These are phyloP conservation scores for Brachyptera risi DNA, from an alignment of 2,888 invertebrate species.

Conservation along the genomic window DNA sequence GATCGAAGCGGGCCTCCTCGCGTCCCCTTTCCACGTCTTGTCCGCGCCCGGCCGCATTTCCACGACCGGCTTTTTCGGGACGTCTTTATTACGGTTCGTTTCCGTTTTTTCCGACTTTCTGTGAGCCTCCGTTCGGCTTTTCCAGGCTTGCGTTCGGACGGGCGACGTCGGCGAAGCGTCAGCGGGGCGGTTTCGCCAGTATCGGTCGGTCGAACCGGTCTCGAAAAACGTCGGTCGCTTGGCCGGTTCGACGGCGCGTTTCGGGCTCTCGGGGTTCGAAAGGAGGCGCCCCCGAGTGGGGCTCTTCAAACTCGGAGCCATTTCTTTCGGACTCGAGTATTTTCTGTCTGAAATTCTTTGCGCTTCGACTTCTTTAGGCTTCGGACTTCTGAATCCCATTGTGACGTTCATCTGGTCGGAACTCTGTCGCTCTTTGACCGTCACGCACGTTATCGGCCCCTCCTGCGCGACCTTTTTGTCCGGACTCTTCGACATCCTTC, in stretches of 20 bases:
- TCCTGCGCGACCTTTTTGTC: conserved; percentile 27
- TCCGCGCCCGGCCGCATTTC: neutral
- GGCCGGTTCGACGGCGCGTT: neutral
- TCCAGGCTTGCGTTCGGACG: neutral
- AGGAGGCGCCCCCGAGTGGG: neutral
- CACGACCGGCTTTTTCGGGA: neutral
- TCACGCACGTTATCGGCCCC: conserved; percentile 9
- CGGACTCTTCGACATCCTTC: conserved; percentile 30
- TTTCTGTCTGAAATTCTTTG: neutral
- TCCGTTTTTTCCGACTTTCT: conserved; percentile 4
- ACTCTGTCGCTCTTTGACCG: conserved; percentile 24
- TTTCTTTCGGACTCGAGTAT: neutral
- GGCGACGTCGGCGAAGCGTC: conserved; percentile 60
- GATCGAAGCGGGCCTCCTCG: conserved; percentile 37
- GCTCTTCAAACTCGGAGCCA: neutral
- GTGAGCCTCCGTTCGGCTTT: neutral
- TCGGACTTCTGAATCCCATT: neutral
- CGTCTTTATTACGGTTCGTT: neutral
- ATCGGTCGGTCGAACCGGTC: conserved; percentile 37
- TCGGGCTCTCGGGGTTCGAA: neutral
- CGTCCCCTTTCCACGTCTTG: neutral
- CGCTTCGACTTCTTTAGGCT: neutral
- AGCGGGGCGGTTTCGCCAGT: conserved; percentile 28
- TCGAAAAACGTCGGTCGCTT: neutral
- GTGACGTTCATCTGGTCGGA: conserved; percentile 17